Percentiles rank a stretch among this genome's conserved stretches.
These are phyloP conservation scores for Rhysida immarginata DNA, from an alignment of 1,140 invertebrate species.

Conservation along the genomic window DNA sequence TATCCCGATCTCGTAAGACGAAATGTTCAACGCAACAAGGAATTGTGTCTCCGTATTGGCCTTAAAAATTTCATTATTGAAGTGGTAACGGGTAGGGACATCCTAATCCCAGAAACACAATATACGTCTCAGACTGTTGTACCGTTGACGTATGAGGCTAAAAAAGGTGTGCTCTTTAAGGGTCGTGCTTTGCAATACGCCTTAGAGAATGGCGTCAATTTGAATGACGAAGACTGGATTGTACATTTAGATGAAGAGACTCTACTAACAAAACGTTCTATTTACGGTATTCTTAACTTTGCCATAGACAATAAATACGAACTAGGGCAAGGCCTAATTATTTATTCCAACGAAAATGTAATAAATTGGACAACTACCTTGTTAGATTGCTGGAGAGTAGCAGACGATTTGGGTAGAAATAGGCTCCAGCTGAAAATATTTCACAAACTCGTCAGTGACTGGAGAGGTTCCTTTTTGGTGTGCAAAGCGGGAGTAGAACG, in stretches of 20 bases:
- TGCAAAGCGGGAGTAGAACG: too few relatives aligned
- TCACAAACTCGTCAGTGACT: slow-evolving; percentile 32
- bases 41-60: slow-evolving; percentile 21
- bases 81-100: slow-evolving; percentile 23
- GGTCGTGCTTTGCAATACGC: slow-evolving; percentile 35
- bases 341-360: slow-evolving; percentile 32
- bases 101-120: background rate
- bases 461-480: slow-evolving; percentile 25
- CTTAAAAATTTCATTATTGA: slow-evolving; percentile 26
- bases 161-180: slow-evolving; percentile 30
- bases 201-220: slow-evolving; percentile 27
- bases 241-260: slow-evolving; percentile 38
- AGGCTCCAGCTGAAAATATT: slow-evolving; percentile 31
- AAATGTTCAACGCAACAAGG: slow-evolving; percentile 23
- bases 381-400: slow-evolving; percentile 32
- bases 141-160: slow-evolving; percentile 23
- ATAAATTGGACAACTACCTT: slow-evolving; percentile 36
- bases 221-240: slow-evolving; percentile 32
- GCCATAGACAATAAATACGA: slow-evolving; percentile 28
- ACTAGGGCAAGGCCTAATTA: slow-evolving; percentile 37
- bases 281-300: slow-evolving; percentile 35
- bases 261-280: slow-evolving; percentile 29
- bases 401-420: slow-evolving; percentile 31
- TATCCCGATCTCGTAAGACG: slow-evolving; percentile 23
- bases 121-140: slow-evolving; percentile 24